A percentile compares a stretch with the other conserved stretches of the same genome.
Evolutionary conservation across 2,797 vertebrate genomes (phyloP).

Genomic region (Selene dorsalis): DNA sequence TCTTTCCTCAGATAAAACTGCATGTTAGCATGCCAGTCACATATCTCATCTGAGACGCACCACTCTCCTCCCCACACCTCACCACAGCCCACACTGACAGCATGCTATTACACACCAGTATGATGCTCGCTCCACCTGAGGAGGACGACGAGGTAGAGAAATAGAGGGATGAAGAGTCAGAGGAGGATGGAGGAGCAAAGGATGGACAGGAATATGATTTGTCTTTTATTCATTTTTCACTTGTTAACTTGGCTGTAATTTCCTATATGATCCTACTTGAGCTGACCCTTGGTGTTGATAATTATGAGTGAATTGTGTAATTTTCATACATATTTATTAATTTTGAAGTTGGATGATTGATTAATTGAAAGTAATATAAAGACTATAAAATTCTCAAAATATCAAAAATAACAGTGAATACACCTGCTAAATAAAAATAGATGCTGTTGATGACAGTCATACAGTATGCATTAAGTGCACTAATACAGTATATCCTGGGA

Average conservation of each 20-base stretch:
- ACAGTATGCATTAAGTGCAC: background rate
- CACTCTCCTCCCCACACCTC: slow-evolving; percentile 78
- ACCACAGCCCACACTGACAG: slow-evolving; percentile 81
- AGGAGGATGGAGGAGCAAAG: slow-evolving; percentile 39
- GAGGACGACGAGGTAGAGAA: slow-evolving; percentile 53
- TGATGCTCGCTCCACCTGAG: slow-evolving; percentile 75
- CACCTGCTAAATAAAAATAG: background rate
- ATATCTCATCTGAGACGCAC: slow-evolving; percentile 86
- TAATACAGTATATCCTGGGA: background rate
- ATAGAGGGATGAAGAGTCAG: slow-evolving; percentile 40
- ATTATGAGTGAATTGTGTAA: background rate
- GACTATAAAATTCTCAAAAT: background rate
- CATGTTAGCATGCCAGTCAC: slow-evolving; percentile 88
- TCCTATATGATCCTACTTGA: background rate
- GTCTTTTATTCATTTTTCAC: background rate
- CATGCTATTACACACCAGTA: slow-evolving; percentile 77
- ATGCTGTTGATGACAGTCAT: background rate
- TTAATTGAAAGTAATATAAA: background rate
- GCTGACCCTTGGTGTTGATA: background rate
- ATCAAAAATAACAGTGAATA: background rate
- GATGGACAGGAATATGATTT: slow-evolving; percentile 50
- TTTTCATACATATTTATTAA: background rate
- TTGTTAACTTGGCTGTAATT: background rate
- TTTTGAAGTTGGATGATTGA: background rate
- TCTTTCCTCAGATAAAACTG: slow-evolving; percentile 83